Evolutionary conservation across 2,113 vertebrate genomes (phyloP), one percentile per base, ranked within the genome.

Genomic region (Apteryx owenii): DNA sequence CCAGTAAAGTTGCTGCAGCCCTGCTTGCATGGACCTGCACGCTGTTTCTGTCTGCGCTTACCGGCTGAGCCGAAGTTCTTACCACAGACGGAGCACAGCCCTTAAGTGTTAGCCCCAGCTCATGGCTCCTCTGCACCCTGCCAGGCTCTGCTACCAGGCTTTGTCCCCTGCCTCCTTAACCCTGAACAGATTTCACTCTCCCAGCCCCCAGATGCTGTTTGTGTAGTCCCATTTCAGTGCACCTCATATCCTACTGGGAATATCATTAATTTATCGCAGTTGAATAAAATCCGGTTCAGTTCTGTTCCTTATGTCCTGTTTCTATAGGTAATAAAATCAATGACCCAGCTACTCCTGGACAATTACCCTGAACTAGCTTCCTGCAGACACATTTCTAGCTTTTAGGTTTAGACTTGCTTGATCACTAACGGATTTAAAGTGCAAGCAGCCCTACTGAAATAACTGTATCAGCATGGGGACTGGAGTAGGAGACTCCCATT

Each of bases 331-430:
- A 46, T 46, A 70, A 77, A 53, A 17, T 4, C 25, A 53, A 53
- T 53, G 51, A 53, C 23, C 51, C 51, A 53, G 25, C 25, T 23
- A 53, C 51, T 53, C 25, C 25, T 8, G 6, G 51, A 53, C 51
- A 21, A 8, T 46, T 33, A 6, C 5, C 33, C 4, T 4, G 6
- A 53, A 9, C 6, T 38, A 6, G 5, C 53, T 3, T 14, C 6
- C 4, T 79, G 20, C 5, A 25, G 1, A 2, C 2, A 28, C 5
- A 1, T 1, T 4, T 25, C 8, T 25, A 23, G 5, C 11, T 23
- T 50, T 36, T 51, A 12, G 14, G 19, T 58, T 54, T 4, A 33
- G 10, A 2, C 15, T 50, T 3, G 10, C 69, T 31, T 44, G 44
- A 12, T 48, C 1, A 25, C 16, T 42, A 60, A 25, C 1, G 4